phyloP scores from a whole-genome alignment of 2,113 vertebrate genomes.

The Ochotona princeps region DNA sequence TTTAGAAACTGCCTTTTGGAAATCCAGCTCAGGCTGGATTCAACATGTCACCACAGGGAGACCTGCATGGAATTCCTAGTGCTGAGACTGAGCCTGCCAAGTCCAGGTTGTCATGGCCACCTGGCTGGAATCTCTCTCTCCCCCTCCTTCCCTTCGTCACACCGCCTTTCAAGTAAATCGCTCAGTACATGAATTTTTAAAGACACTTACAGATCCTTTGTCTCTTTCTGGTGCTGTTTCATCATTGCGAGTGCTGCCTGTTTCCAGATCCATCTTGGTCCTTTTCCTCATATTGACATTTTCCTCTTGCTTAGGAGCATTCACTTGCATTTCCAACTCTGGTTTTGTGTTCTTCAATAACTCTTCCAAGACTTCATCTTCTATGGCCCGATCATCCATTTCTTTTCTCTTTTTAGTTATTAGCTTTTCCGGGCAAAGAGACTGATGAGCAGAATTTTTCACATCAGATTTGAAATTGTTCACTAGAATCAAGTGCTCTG shows the following conservation, averaged over 20 bases:
- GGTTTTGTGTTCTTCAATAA: constrained; percentile 86
- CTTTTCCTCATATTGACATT: constrained; percentile 80
- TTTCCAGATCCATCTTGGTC: constrained; percentile 70
- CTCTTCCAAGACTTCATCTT: constrained; percentile 83
- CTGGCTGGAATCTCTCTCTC: no score
- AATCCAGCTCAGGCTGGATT: not conserved
- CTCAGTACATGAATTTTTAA: not conserved
- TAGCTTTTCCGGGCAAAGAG: no score
- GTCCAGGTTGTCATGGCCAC: no score
- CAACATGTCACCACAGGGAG: not conserved
- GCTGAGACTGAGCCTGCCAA: no score
- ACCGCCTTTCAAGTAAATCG: no score
- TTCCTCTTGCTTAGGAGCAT: constrained; percentile 67
- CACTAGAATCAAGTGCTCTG: no score
- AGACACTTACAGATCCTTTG: constrained; percentile 81
- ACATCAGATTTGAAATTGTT: no score
- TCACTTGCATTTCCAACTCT: constrained; percentile 81
- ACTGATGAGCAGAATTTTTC: no score
- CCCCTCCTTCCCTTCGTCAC: no score
- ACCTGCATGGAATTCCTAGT: no score
- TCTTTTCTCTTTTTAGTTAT: no score
- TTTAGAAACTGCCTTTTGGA: no score
- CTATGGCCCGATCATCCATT: constrained; percentile 79
- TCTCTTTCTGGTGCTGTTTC: constrained; percentile 19
- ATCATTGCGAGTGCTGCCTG: constrained; percentile 24